phyloP scores from a whole-genome alignment of 2,113 vertebrate species.

The Amphiprion percula region DNA sequence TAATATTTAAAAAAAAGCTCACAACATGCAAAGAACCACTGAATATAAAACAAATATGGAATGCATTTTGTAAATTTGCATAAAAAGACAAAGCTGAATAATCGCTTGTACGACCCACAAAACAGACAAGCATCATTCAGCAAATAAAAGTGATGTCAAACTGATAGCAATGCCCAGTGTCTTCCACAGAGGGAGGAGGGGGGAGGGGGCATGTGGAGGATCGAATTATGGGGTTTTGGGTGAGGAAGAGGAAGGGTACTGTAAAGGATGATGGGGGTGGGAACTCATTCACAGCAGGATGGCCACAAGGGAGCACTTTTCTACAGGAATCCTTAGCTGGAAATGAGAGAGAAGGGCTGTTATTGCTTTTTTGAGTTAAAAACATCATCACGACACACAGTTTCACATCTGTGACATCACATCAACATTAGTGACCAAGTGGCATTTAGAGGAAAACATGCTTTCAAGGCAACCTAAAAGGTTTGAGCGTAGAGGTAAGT shows the following conservation, averaged over 20 bases:
- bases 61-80: slow-evolving; percentile 54
- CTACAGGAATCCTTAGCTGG: slow-evolving; percentile 97
- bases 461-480: slow-evolving; percentile 22
- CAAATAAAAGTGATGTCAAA: slow-evolving; percentile 67
- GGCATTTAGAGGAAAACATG: slow-evolving; percentile 38
- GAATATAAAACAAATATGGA: slow-evolving; percentile 61
- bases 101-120: slow-evolving; percentile 54
- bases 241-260: slow-evolving; percentile 68
- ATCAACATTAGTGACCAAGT: slow-evolving; percentile 55
- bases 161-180: slow-evolving; percentile 73
- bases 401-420: slow-evolving; percentile 61
- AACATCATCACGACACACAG: slow-evolving; percentile 62
- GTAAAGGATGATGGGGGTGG: slow-evolving; percentile 80
- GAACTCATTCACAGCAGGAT: slow-evolving; percentile 87
- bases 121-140: slow-evolving; percentile 71
- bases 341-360: slow-evolving; percentile 94
- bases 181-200: slow-evolving; percentile 77
- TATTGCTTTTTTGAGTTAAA: slow-evolving; percentile 86
- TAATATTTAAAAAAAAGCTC: slow-evolving; percentile 71
- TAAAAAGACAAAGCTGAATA: slow-evolving; percentile 54
- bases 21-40: slow-evolving; percentile 76
- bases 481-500: slow-evolving; percentile 28
- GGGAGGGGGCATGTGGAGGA: slow-evolving; percentile 60
- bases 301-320: slow-evolving; percentile 86
- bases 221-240: slow-evolving; percentile 62